Conservation (phyloP, 2,888 invertebrate species). For the Drosophila peninsularis region DNA sequence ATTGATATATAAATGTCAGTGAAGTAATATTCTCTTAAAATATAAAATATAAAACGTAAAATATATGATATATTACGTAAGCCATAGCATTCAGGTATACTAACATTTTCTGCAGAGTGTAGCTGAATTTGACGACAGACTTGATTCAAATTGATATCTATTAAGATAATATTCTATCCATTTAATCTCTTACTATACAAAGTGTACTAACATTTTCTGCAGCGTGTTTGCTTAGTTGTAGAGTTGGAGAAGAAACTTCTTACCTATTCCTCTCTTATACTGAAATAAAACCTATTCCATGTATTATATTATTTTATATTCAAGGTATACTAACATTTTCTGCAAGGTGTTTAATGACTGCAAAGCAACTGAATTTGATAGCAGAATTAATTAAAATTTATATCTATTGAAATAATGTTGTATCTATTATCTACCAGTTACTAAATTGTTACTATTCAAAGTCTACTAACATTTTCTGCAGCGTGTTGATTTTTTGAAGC, state of each 20-base stretch:
- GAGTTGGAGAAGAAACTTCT: no score
- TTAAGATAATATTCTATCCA: no score
- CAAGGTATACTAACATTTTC: neutral
- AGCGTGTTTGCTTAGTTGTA: neutral
- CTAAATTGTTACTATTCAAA: neutral
- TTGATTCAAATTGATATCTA: no score
- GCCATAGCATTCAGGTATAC: neutral
- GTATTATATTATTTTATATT: neutral
- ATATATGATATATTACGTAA: no score
- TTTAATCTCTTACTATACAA: no score
- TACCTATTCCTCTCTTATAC: neutral
- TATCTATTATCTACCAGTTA: neutral
- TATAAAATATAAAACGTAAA: no score
- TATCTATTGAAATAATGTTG: neutral
- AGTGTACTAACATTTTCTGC: neutral
- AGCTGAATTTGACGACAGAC: no score
- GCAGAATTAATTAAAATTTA: neutral
- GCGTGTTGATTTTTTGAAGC: neutral
- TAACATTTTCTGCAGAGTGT: neutral
- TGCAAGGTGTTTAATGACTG: neutral
- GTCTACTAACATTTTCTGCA: slow-evolving; percentile 25
- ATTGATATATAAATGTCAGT: no score
- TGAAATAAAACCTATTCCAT: no score
- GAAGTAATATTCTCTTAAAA: no score
- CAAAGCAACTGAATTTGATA: neutral